Evolutionary conservation across 2,888 invertebrate species (phyloP), one percentile per base, ranked within the genome.

Genomic region (Coleophora flavipennella): DNA sequence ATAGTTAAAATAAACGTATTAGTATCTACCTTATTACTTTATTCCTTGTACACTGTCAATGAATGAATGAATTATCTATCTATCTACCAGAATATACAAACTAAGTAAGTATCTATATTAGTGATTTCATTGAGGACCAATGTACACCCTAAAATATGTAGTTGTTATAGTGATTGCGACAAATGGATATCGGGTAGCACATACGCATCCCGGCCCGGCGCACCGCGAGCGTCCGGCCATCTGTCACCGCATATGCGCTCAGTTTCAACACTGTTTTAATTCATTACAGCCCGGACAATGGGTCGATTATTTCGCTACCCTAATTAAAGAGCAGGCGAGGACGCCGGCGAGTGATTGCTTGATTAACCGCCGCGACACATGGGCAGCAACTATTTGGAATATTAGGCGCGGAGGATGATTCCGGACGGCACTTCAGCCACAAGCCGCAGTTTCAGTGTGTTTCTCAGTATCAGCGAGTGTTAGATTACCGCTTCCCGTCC

Each of bases 401-500:
- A 45, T 42, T 38, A 38, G 31, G 40, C n/a, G 36, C 20, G 20
- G 20, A 43, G 50, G 46, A 49, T 50, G 55, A 53, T 55, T 53
- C 50, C 53, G 42, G 44, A 25, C 41, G 41, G 48, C 41, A 49
- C 49, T 59, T 51, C 51, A 53, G 61, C 49, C 47, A 55, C 55
- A 53, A 53, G 61, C 49, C 47, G 56, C 55, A 53, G 61, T 65
- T 69, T 64, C 63, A 62, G 64, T 54, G 51, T 54, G 49, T 62
- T 69, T 70, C 64, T 51, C 59, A 59, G 73, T 71, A 70, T 66
- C 66, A 60, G 67, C 60, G 59, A 78, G 81, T 78, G 78, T 81
- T 71, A 70, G 79, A 75, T 81, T 80, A 79, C 81, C 52, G 77
- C 67, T 81, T 81, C 78, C 81, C 79, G 81, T 81, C 80, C 79